phyloP scores from a whole-genome alignment of 2,113 vertebrate species.

The Ceyx margarethae region DNA sequence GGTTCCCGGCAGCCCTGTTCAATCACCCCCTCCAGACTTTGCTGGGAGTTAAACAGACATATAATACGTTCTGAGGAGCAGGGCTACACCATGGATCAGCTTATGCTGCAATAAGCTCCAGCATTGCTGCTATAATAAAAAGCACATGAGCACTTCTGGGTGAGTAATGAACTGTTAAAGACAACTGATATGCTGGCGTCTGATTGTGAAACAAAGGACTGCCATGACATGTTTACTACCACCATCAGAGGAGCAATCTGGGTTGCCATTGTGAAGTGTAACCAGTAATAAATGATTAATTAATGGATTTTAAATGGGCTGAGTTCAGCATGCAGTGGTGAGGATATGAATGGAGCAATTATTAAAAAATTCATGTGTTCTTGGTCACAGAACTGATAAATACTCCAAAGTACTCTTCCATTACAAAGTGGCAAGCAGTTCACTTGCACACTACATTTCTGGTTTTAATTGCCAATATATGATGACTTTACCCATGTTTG shows the following conservation, averaged over 20 bases:
- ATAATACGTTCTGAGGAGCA: neutral
- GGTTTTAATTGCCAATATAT: neutral
- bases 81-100: neutral
- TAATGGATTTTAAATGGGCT: conserved; percentile 18
- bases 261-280: neutral
- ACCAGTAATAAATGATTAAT: conserved; percentile 61
- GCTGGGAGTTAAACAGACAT: neutral
- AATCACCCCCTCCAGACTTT: neutral
- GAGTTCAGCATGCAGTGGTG: neutral
- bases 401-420: conserved; percentile 15
- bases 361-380: conserved; percentile 52
- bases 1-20: neutral
- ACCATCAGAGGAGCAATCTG: neutral
- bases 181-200: neutral
- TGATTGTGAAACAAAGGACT: neutral
- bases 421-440: conserved; percentile 3
- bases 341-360: conserved; percentile 11
- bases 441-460: neutral
- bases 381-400: conserved; percentile 47
- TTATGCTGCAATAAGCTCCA: neutral
- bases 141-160: neutral
- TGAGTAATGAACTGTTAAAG: neutral
- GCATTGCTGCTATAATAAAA: neutral
- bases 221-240: conserved; percentile 20
- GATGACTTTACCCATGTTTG: neutral